Evolutionary conservation across 1,140 invertebrate species (phyloP).

Genomic region (Microplitis mediator): DNA sequence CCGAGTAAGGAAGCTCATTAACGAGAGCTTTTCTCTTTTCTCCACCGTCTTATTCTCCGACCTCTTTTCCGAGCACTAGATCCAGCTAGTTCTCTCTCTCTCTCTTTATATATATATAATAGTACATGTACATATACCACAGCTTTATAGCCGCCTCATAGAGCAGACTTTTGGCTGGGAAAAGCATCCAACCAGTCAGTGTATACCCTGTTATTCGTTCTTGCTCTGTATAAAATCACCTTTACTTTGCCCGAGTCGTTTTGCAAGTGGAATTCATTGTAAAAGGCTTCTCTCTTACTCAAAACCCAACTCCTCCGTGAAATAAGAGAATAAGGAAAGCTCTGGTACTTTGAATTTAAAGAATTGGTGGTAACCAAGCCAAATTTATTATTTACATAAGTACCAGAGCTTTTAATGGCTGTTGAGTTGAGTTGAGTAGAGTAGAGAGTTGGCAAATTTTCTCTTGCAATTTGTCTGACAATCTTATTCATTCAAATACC

Average conservation of each 20-base stretch:
- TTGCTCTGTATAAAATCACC: no score
- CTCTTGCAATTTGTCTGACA: not conserved
- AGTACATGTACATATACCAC: not conserved
- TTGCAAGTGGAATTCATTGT: no score
- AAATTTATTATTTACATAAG: slow-evolving; percentile 50
- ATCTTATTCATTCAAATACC: not conserved
- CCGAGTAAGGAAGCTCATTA: slow-evolving; percentile 63
- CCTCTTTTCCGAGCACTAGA: no score
- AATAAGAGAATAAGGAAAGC: not conserved
- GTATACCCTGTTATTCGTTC: no score
- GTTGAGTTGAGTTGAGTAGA: not conserved
- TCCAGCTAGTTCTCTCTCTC: no score
- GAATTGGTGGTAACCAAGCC: slow-evolving; percentile 33
- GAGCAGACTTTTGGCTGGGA: no score
- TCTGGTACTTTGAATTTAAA: not conserved
- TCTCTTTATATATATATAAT: no score
- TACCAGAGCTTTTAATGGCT: slow-evolving; percentile 39
- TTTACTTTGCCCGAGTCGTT: slow-evolving; percentile 11
- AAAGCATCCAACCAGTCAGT: no score
- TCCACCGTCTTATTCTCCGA: not conserved
- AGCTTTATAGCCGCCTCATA: no score
- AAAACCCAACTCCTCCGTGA: not conserved
- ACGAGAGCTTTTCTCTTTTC: slow-evolving; percentile 53
- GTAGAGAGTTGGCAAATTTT: slow-evolving; percentile 32
- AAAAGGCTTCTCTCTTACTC: not conserved